Percentiles rank a stretch among this genome's conserved stretches.
phyloP scores from a whole-genome alignment of 2,797 vertebrate species.

The Anguilla pacifica region DNA sequence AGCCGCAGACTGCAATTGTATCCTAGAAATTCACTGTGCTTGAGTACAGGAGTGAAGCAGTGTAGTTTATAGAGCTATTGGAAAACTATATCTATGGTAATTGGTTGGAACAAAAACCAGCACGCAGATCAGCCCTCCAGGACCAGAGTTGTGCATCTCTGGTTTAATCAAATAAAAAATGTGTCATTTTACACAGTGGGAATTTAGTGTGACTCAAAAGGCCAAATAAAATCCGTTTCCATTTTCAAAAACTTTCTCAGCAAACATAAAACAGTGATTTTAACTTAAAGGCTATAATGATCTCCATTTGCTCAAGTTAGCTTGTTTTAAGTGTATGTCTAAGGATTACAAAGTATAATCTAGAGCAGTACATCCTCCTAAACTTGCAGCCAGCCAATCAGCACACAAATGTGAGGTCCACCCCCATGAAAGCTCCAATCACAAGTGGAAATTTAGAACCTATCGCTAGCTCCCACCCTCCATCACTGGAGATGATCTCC shows the following conservation, averaged over 20 bases:
- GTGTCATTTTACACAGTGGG: background rate
- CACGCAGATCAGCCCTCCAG: no score
- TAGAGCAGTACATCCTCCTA: conserved; percentile 47
- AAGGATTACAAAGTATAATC: conserved; percentile 46
- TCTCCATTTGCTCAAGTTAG: conserved; percentile 46
- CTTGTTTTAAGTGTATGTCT: conserved; percentile 50
- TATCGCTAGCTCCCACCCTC: conserved; percentile 50
- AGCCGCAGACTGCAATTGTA: no score
- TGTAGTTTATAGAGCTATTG: no score
- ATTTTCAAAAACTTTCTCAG: background rate
- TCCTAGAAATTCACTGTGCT: no score
- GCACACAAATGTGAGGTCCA: conserved; percentile 43
- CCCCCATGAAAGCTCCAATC: conserved; percentile 55
- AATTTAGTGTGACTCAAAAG: background rate
- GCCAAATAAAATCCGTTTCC: background rate
- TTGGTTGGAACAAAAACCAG: no score
- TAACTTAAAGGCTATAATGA: conserved; percentile 34
- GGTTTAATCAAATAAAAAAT: conserved; percentile 24
- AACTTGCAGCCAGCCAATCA: conserved; percentile 53
- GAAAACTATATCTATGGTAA: no score
- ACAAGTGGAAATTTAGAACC: conserved; percentile 35
- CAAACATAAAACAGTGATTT: conserved; percentile 9
- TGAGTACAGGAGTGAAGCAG: no score
- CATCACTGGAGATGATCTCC: conserved; percentile 52
- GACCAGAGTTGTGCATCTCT: no score